Base-by-base conservation (phyloP, 53 echinoderm and acorn worm genomes). In the Echinarachnius parma region DNA sequence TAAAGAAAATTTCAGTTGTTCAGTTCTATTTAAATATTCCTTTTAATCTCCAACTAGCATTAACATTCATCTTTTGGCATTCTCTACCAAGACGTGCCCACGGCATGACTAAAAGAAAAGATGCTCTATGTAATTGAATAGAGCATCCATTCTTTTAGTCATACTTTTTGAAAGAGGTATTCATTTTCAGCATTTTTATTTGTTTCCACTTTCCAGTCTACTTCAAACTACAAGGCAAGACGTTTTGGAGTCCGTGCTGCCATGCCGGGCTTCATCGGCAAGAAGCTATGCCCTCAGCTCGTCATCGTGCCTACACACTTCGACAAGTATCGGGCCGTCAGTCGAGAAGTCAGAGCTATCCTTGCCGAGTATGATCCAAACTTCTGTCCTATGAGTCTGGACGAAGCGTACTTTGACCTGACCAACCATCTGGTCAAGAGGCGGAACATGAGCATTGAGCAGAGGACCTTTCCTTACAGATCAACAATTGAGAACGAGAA, bases 241-340 rank as follows among this genome's bases (percentile, higher is more conserved):
- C 79, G 89, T 10, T 98, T 68, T 56, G 98, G 98, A 7, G 98
- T 92, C 25, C 48, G 98, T 37, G 98, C 98, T 53, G 98, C 91
- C 27, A 98, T 98, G 98, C 98, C 98, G 27, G 98, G 98, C 3
- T 98, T 96, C 77, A 98, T 98, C 34, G 98, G 29, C 26, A 85
- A 82, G 83, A 98, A 98, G 59, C 81, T 98, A 13, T 92, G 98
- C 61, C 96, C 98, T 30, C 83, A 98, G 23, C 75, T 98, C 19
- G 66, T 92, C 45, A 76, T 98, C 19, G 83, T 92, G n/a, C 83
- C 84, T 14, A 16, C 82, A 2, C 85, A 88, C 67, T 98, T 92
- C 85, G 86, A 89, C 61, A 92, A 92, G 59, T 98, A 98, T 34
- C 70, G 83, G 2, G 63, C 76, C 5, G 88, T 83, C 77, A 98